A percentile compares a stretch with the other conserved stretches of the same genome.
Conservation (phyloP, 2,113 vertebrate species). For the Eurystomus gularis region DNA sequence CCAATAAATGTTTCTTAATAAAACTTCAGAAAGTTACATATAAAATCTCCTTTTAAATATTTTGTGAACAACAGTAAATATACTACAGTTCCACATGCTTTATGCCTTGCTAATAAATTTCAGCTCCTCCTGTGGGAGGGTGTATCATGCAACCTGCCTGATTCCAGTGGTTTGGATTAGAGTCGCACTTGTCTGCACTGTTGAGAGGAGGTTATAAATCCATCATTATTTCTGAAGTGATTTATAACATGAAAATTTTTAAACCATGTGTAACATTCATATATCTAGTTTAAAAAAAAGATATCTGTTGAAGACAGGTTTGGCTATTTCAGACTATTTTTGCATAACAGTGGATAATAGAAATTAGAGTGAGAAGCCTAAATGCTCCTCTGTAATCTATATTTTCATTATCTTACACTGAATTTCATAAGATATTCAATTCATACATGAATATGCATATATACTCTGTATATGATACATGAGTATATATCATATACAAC, state of each 20-base stretch:
- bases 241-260: not conserved
- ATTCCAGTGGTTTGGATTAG: not conserved
- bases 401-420: not conserved
- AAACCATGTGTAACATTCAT: not conserved
- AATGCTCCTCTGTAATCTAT: not conserved
- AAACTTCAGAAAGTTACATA: conserved; percentile 43
- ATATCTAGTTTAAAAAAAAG: not conserved
- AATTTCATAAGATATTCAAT: not conserved
- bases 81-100: not conserved
- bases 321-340: not conserved
- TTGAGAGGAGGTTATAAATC: not conserved
- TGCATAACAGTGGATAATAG: not conserved
- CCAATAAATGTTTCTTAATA: not conserved
- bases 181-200: not conserved
- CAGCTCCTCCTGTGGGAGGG: not conserved
- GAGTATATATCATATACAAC: not conserved
- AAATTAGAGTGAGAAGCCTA: not conserved
- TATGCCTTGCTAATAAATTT: not conserved
- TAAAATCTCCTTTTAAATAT: no score
- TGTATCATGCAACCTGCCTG: not conserved
- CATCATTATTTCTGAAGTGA: not conserved
- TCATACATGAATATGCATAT: not conserved
- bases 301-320: not conserved
- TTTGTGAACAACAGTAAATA: not conserved
- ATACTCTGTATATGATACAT: not conserved